phyloP scores from a whole-genome alignment of 2,113 vertebrate genomes.

The Poeciliopsis turrubarensis region DNA sequence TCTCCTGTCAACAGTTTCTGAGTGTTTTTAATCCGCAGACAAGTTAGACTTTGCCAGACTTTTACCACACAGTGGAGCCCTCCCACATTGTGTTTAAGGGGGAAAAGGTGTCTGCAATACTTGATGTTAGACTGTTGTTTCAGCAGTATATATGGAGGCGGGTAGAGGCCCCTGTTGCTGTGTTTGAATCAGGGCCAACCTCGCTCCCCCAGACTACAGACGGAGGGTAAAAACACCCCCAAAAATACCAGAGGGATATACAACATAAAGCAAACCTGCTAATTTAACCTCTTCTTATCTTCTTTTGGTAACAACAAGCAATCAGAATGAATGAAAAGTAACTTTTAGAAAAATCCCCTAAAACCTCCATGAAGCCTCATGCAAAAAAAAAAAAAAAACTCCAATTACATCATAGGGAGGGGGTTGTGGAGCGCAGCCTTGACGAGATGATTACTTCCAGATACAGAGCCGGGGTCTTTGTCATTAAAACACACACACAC shows the following conservation, averaged over 20 bases:
- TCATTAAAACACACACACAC: slow-evolving; percentile 56
- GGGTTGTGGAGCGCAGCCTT: slow-evolving; percentile 64
- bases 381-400: slow-evolving; percentile 27
- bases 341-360: slow-evolving; percentile 42
- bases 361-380: slow-evolving; percentile 41
- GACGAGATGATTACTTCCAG: slow-evolving; percentile 81
- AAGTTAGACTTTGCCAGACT: background rate
- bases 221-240: slow-evolving; percentile 12
- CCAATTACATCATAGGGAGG: slow-evolving; percentile 78
- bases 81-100: slow-evolving; percentile 19
- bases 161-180: slow-evolving; percentile 55
- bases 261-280: background rate
- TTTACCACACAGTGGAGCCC: background rate
- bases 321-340: slow-evolving; percentile 47
- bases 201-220: slow-evolving; percentile 34
- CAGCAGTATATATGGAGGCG: slow-evolving; percentile 58
- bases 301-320: background rate
- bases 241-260: background rate
- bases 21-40: background rate
- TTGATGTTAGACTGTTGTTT: slow-evolving; percentile 60
- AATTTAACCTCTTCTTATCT: background rate
- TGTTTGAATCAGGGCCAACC: slow-evolving; percentile 53
- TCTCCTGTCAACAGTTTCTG: background rate
- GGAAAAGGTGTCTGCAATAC: slow-evolving; percentile 21
- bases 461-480: slow-evolving; percentile 71